Percentiles rank a stretch among this genome's conserved stretches.
phyloP scores from a whole-genome alignment of 2,888 invertebrate genomes.

The Trimorus sp. region DNA sequence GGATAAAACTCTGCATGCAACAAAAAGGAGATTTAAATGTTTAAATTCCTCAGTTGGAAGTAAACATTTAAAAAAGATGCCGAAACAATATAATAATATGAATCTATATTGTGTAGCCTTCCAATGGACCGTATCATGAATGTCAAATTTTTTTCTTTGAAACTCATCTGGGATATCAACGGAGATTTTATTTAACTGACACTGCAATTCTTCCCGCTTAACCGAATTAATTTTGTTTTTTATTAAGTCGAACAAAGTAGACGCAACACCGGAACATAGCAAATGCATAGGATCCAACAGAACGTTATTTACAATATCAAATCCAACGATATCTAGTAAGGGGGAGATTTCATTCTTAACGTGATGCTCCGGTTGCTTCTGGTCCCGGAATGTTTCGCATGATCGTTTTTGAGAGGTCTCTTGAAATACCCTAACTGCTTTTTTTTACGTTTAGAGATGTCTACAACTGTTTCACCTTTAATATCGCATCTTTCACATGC shows the following conservation, averaged over 20 bases:
- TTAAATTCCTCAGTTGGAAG: neutral
- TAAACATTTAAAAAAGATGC: neutral
- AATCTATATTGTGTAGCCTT: conserved; percentile 4
- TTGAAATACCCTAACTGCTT: too few species aligned
- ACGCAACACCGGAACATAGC: conserved; percentile 33
- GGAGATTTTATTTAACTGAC: neutral
- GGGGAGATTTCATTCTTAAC: neutral
- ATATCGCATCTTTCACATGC: neutral
- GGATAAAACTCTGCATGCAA: too few species aligned
- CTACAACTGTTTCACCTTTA: neutral
- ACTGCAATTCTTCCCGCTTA: too few species aligned
- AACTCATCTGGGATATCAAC: neutral
- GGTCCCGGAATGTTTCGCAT: too few species aligned
- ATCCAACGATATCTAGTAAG: neutral
- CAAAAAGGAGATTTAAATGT: neutral
- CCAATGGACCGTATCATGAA: neutral
- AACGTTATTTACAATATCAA: conserved; percentile 59
- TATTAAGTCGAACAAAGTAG: neutral
- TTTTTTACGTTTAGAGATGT: too few species aligned
- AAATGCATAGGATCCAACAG: conserved; percentile 63
- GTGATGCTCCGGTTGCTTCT: too few species aligned
- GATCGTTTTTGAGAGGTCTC: too few species aligned
- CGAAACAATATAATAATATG: conserved; percentile 7
- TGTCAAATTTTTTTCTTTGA: conserved; percentile 8
- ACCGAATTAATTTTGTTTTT: neutral